Conservation (phyloP, 2,113 vertebrate genomes). For the Gasterosteus aculeatus region DNA sequence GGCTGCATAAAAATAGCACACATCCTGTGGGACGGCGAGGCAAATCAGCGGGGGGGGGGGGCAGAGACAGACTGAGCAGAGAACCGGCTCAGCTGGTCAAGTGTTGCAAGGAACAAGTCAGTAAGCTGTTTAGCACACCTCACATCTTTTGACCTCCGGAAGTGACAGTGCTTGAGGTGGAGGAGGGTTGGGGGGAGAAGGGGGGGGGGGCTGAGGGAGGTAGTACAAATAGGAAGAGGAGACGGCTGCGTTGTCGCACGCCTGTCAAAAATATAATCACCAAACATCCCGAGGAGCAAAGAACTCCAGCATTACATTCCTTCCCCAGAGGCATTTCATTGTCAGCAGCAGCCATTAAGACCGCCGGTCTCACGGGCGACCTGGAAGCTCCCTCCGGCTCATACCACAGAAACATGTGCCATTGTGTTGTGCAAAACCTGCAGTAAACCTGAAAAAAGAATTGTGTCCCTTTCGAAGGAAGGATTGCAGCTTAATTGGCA, state of each 20-base stretch:
- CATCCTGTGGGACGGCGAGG: constrained; percentile 69
- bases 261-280: neutral
- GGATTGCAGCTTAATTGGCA: constrained; percentile 7
- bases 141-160: constrained; percentile 12
- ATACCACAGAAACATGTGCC: constrained; percentile 1
- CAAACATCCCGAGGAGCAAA: neutral
- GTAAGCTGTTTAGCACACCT: constrained; percentile 29
- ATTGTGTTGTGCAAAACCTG: neutral
- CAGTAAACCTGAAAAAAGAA: neutral
- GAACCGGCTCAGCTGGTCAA: constrained; percentile 57
- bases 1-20: constrained; percentile 84
- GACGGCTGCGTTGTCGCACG: neutral
- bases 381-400: constrained; percentile 20
- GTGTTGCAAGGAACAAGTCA: constrained; percentile 32
- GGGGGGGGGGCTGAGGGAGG: neutral
- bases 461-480: neutral
- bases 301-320: constrained; percentile 8
- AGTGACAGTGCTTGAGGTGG: constrained; percentile 32
- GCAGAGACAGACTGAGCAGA: constrained; percentile 51
- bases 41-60: constrained; percentile 65
- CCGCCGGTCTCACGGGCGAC: constrained; percentile 13
- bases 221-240: constrained; percentile 2
- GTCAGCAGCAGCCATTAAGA: constrained; percentile 27
- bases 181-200: neutral
- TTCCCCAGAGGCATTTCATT: constrained; percentile 8